phyloP scores from a whole-genome alignment of 1,140 invertebrate species.

The Leguminivora glycinivorella region DNA sequence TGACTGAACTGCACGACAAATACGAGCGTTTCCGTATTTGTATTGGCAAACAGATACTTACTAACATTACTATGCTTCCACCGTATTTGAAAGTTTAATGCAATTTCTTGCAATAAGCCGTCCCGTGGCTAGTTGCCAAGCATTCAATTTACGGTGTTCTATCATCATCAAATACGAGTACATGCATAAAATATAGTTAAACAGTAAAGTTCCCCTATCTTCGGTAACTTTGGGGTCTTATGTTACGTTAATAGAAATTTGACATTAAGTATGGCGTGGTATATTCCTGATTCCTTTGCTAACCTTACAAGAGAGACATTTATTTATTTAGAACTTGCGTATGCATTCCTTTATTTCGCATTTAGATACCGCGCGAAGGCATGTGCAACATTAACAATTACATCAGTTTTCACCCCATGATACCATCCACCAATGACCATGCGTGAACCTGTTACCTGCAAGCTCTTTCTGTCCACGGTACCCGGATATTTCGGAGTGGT shows the following conservation, averaged over 20 bases:
- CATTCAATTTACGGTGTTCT: background rate
- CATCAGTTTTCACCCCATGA: constrained; percentile 33
- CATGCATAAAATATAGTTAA: no score
- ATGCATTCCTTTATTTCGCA: no score
- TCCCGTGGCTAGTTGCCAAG: background rate
- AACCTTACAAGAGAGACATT: no score
- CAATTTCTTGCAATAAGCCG: background rate
- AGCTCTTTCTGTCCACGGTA: constrained; percentile 74
- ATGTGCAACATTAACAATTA: background rate
- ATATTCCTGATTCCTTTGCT: no score
- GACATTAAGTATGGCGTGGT: no score
- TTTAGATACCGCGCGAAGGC: no score
- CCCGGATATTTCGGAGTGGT: constrained; percentile 87
- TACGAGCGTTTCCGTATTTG: no score
- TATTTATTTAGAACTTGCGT: no score
- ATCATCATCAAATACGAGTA: background rate
- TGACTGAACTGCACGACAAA: no score
- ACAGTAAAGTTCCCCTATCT: no score
- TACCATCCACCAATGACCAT: constrained; percentile 13
- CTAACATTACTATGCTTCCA: background rate
- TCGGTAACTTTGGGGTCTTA: no score
- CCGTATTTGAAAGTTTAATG: constrained; percentile 5
- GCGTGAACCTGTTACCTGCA: constrained; percentile 67
- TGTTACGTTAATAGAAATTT: no score
- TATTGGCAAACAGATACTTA: background rate